Conservation (phyloP, 2,888 invertebrate species). For the Leptothorax acervorum region DNA sequence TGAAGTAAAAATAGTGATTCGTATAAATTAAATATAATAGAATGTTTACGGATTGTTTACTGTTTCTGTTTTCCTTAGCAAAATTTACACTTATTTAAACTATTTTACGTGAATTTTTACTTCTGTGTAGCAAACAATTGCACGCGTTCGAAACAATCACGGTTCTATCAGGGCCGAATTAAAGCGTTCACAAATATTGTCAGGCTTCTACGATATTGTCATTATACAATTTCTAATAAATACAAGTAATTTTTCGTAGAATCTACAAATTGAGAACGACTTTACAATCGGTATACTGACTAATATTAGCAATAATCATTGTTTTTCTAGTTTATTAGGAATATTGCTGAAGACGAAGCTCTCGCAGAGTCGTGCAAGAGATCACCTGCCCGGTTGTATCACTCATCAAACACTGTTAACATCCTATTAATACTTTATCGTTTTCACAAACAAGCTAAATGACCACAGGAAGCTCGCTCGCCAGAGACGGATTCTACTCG, state of each 20-base stretch:
- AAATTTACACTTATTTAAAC: background rate
- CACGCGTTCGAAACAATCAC: too few relatives aligned
- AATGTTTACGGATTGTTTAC: background rate
- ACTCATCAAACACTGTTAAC: slow-evolving; percentile 2
- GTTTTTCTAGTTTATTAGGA: background rate
- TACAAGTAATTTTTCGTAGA: background rate
- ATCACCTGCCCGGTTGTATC: slow-evolving; percentile 5
- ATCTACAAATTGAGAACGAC: background rate
- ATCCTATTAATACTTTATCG: slow-evolving; percentile 14
- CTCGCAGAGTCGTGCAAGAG: background rate
- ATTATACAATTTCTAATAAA: background rate
- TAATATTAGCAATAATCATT: background rate
- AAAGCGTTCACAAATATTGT: background rate
- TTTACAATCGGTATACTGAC: background rate
- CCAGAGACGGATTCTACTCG: background rate
- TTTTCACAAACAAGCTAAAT: slow-evolving; percentile 17
- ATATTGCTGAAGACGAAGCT: background rate
- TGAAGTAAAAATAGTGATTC: background rate
- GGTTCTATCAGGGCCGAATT: background rate
- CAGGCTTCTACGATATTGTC: background rate
- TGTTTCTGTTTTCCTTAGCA: background rate
- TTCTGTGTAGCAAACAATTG: too few relatives aligned
- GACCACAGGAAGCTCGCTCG: background rate
- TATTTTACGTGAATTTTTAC: background rate
- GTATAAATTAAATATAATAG: background rate